phyloP scores from a whole-genome alignment of 1,140 invertebrate species.

The Leptinotarsa defecta region DNA sequence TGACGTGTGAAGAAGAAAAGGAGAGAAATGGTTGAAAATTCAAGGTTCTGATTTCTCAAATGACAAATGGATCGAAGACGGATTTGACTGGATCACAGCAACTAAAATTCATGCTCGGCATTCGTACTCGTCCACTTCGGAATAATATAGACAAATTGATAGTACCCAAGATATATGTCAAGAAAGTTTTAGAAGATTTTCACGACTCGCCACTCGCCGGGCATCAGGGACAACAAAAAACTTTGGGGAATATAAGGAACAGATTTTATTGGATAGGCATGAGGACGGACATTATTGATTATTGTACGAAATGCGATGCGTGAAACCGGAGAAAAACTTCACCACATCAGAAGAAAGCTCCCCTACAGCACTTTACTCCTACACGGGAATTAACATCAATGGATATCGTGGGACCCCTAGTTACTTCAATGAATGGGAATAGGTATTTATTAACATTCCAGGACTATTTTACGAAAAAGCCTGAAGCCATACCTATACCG shows the following conservation, averaged over 20 bases:
- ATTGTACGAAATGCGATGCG: not conserved
- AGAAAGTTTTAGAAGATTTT: no score
- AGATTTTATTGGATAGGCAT: constrained; percentile 10
- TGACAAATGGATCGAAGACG: no score
- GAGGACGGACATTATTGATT: constrained; percentile 3
- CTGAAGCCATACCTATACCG: constrained; percentile 36
- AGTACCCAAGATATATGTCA: no score
- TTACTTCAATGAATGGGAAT: constrained; percentile 9
- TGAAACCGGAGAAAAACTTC: constrained; percentile 13
- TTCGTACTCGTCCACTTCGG: no score
- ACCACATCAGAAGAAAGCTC: constrained; percentile 12
- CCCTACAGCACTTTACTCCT: not conserved
- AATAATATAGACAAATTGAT: no score
- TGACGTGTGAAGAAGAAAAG: no score
- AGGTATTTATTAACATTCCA: not conserved
- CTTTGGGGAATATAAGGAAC: not conserved
- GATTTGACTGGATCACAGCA: no score
- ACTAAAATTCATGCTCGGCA: no score
- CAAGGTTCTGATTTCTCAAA: no score
- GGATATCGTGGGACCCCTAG: constrained; percentile 26
- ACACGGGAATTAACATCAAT: not conserved
- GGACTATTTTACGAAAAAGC: constrained; percentile 31
- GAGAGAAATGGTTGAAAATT: no score
- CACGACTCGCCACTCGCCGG: not conserved
- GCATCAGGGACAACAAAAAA: constrained; percentile 14